Base-by-base conservation (phyloP, 2,888 invertebrate species). In the Dorcus hopei region DNA sequence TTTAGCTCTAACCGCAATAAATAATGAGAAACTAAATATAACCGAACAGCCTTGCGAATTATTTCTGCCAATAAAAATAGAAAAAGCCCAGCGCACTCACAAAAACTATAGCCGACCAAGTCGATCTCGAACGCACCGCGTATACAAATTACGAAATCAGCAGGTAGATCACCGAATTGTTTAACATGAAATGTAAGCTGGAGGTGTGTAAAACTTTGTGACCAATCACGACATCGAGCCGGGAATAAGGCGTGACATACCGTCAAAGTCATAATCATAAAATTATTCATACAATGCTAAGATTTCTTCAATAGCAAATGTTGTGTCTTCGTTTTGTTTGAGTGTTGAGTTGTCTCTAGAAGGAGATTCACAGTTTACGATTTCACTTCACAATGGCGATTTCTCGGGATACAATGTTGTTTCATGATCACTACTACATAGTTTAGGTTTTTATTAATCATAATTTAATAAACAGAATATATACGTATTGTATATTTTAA, bases 181-280 rank as follows among this genome's bases (percentile, higher is more conserved):
- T 63, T 62, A 57, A 60, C 61, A 63, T 58, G 63, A 64, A 66
- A 61, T 65, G 63, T 66, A 64, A 61, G 60, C 63, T 65, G 69
- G 65, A 69, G 69, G 69, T 68, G 69, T 69, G 67, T 69, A 68
- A 69, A 69, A 69, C 63, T 66, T 59, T 61, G 65, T 63, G 63
- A 58, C 69, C 69, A 69, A 69, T 69, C 62, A 61, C 65, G 61
- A 61, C 57, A 50, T 55, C 61, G 62, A 59, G 50, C 57, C 64
- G 65, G 62, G 62, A 65, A 64, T 62, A 66, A 69, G 69, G 69
- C 69, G 69, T 69, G 67, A 68, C 68, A 64, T 64, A 61, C 64
- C 60, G 62, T 52, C 63, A 62, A 59, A 60, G 61, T 62, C 63
- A 62, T 64, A 62, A 64, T 59, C 64, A 64, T 64, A 64, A 64